Conservation (phyloP, 2,888 invertebrate species). For the Tipula vernalis region DNA sequence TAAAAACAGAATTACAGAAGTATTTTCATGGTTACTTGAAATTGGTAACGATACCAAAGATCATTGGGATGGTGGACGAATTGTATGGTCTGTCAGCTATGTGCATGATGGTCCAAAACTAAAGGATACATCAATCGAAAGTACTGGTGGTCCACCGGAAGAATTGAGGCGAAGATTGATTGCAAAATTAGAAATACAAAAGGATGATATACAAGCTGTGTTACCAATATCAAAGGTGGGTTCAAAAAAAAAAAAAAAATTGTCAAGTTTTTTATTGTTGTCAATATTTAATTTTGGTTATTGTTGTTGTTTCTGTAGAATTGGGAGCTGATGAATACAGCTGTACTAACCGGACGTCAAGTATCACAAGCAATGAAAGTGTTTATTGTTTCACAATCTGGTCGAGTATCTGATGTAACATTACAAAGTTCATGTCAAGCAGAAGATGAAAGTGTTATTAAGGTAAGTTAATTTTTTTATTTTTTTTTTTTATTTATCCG, state of each 20-base stretch:
- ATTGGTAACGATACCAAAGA: slow-evolving; percentile 68
- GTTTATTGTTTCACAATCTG: slow-evolving; percentile 86
- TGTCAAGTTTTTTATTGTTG: background rate
- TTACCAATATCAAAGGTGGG: slow-evolving; percentile 84
- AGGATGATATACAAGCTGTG: slow-evolving; percentile 88
- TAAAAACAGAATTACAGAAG: slow-evolving; percentile 51
- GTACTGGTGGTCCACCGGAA: slow-evolving; percentile 26
- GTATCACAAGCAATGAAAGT: slow-evolving; percentile 93
- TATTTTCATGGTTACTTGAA: slow-evolving; percentile 85
- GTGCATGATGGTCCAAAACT: slow-evolving; percentile 45
- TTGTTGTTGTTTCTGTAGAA: slow-evolving; percentile 46
- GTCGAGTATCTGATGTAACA: slow-evolving; percentile 90
- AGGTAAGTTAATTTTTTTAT: slow-evolving; percentile 45
- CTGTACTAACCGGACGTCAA: slow-evolving; percentile 85
- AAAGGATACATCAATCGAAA: slow-evolving; percentile 27
- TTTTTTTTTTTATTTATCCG: background rate
- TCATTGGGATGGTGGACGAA: slow-evolving; percentile 67
- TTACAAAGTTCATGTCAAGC: slow-evolving; percentile 89
- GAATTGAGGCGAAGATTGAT: slow-evolving; percentile 52
- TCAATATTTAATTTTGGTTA: background rate
- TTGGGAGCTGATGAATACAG: slow-evolving; percentile 91
- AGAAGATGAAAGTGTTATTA: slow-evolving; percentile 88
- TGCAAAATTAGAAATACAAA: slow-evolving; percentile 76
- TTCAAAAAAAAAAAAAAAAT: background rate
- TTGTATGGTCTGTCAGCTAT: slow-evolving; percentile 76